These are phyloP conservation scores for Melierax canorus DNA, from an alignment of 2,113 vertebrate species.

Conservation along the genomic window DNA sequence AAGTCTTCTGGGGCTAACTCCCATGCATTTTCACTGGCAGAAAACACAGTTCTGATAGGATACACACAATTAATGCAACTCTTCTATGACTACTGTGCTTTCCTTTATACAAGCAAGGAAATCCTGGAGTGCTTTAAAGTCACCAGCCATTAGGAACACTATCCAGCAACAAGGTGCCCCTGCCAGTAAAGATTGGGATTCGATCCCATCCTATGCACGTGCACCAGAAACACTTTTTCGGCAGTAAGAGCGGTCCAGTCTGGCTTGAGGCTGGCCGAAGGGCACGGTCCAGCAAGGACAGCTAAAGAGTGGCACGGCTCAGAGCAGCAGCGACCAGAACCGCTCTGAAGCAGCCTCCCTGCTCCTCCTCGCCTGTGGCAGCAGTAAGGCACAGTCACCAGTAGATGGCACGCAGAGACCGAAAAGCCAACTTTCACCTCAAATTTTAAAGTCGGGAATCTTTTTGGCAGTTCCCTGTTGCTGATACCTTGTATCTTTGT, in stretches of 20 bases:
- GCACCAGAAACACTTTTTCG: neutral
- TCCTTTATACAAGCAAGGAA: neutral
- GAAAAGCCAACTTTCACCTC: neutral
- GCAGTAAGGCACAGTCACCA: neutral
- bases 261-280: neutral
- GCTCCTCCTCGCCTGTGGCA: neutral
- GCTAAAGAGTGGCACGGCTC: neutral
- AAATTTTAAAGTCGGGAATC: rapidly evolving
- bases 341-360: neutral
- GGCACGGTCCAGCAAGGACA: neutral
- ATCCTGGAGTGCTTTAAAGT: neutral
- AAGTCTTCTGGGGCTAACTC: neutral
- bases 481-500: rapidly evolving
- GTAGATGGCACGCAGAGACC: neutral
- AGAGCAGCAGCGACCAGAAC: too few relatives aligned
- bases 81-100: rapidly evolving
- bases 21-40: neutral
- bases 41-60: neutral
- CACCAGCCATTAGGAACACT: neutral
- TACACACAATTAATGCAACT: neutral
- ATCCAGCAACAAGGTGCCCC: neutral
- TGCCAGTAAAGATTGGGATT: neutral
- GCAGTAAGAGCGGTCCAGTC: rapidly evolving
- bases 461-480: rapidly evolving
- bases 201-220: neutral